Evolutionary conservation across 2,113 vertebrate genomes (phyloP), one percentile per base, ranked within the genome.

Genomic region (Anguilla japonica): DNA sequence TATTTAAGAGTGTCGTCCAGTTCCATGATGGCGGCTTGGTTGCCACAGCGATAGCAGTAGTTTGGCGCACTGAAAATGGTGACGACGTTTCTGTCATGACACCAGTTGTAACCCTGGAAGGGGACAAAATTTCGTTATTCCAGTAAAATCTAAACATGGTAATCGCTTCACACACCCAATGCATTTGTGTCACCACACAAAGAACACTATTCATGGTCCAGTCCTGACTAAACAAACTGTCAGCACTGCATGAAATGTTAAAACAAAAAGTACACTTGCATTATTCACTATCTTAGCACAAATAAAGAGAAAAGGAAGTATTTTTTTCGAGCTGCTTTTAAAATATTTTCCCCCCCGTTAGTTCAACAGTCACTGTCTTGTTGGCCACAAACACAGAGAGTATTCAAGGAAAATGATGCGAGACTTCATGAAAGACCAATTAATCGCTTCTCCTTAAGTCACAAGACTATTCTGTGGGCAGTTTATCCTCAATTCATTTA

Each of bases 21-120:
- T 95, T 98, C 97, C 97, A 98, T 98, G 89, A 98, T 98, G 90
- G 97, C 97, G 93, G 97, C 97, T 92, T 98, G 97, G 92, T 98
- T 98, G 90, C 97, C 97, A 94, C 97, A 98, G 89, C 97, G 97
- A 91, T 98, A 98, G 91, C 97, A 98, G 95, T 98, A 98, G 91
- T 98, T 98, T 91, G 97, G 97, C 94, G 97, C 97, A 94, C 97
- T 97, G 95, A 98, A 98, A 94, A 98, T 98, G 22, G 97, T 97
- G 91, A 98, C 97, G 93, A 98, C 97, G 67, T 98, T 98, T 90
- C 97, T 95, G 89, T 98, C 97, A 81, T 98, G 97, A 94, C 97
- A 98, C 97, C 97, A 98, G 91, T 98, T 98, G 92, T 98, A 97
- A 0, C 97, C 97, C 97, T 97, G 88, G 0, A 85, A 67, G 26